phyloP scores from a whole-genome alignment of 2,888 invertebrate species.

The Drosophila hawaiiensis region DNA sequence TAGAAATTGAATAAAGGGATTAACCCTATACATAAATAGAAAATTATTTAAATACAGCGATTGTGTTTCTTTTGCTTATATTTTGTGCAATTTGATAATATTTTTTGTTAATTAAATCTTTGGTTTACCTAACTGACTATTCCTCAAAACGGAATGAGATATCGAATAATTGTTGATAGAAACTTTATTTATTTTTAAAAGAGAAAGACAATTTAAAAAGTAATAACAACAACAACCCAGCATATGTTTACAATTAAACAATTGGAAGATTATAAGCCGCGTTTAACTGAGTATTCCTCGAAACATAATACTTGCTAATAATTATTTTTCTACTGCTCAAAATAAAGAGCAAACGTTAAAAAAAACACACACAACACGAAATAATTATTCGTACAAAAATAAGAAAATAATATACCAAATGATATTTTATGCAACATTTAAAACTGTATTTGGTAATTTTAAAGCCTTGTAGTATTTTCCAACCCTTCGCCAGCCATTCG shows the following conservation, averaged over 20 bases:
- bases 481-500: too few relatives aligned
- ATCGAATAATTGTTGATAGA: background rate
- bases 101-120: background rate
- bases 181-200: background rate
- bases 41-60: too few relatives aligned
- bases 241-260: background rate
- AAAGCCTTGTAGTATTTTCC: background rate
- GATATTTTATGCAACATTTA: background rate
- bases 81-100: background rate
- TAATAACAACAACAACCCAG: rapidly evolving
- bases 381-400: background rate
- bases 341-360: background rate
- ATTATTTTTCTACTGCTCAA: background rate
- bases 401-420: rapidly evolving
- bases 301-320: background rate
- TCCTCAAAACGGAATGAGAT: background rate
- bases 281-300: background rate
- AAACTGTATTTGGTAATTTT: background rate
- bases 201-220: background rate
- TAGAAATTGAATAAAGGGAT: background rate
- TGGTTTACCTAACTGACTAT: background rate
- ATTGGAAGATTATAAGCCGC: rapidly evolving
- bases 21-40: background rate
- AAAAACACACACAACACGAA: too few relatives aligned
- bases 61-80: background rate